A percentile compares a stretch with the other conserved stretches of the same genome.
These are phyloP conservation scores for Cryptosula pallasiana DNA, from an alignment of 2,888 invertebrate species.

Conservation along the genomic window DNA sequence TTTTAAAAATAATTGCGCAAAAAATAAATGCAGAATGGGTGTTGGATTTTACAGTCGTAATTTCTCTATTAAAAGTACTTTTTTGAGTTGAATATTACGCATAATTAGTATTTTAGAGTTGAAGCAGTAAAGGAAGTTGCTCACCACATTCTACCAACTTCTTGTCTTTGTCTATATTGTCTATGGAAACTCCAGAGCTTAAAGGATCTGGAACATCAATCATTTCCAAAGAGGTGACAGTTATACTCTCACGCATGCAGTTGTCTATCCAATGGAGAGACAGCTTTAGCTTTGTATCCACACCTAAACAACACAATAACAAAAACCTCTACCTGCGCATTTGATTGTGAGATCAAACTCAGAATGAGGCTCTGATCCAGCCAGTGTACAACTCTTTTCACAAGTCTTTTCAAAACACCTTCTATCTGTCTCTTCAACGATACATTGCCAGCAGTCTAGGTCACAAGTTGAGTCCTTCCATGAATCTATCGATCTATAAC, in stretches of 20 bases:
- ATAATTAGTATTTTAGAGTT: too few species aligned
- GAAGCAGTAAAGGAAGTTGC: too few species aligned
- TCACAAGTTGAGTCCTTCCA: conserved; percentile 15
- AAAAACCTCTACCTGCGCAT: conserved; percentile 7
- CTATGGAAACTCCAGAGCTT: not conserved
- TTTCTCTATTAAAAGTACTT: too few species aligned
- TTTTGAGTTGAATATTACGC: too few species aligned
- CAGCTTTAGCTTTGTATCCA: too few species aligned
- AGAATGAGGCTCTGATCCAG: not conserved
- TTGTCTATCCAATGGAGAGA: too few species aligned
- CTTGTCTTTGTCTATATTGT: not conserved
- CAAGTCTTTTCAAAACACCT: not conserved
- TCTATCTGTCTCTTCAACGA: conserved; percentile 10
- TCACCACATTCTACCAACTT: conserved; percentile 1
- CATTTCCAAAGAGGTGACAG: too few species aligned
- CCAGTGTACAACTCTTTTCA: not conserved
- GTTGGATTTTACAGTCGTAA: not conserved
- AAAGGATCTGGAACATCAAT: not conserved
- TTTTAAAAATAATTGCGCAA: not conserved
- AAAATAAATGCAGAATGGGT: not conserved
- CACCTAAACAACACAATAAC: too few species aligned
- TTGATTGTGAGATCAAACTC: conserved; percentile 18
- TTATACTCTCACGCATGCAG: too few species aligned
- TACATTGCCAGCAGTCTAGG: conserved; percentile 15
- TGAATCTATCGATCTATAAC: not conserved